These are phyloP conservation scores for Ypsolopha sequella DNA, from an alignment of 2,888 invertebrate genomes.

Conservation along the genomic window DNA sequence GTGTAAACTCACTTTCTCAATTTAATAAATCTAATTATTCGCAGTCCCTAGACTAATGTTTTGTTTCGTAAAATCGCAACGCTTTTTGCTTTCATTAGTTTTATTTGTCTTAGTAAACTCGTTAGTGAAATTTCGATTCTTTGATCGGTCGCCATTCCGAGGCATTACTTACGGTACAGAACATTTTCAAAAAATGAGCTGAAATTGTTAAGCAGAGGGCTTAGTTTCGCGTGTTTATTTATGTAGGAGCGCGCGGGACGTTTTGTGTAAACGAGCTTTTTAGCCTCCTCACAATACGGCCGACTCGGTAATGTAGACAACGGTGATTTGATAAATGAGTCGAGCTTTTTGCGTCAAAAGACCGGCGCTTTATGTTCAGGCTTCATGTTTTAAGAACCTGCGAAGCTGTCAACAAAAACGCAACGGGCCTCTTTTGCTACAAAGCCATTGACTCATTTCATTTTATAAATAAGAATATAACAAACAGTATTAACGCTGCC, in stretches of 20 bases:
- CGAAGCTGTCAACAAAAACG: slow-evolving; percentile 14
- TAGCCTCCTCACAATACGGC: slow-evolving; percentile 50
- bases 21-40: slow-evolving; percentile 17
- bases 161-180: not conserved
- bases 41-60: slow-evolving; percentile 26
- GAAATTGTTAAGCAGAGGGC: not conserved
- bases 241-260: slow-evolving; percentile 8
- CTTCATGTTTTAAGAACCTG: slow-evolving; percentile 12
- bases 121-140: slow-evolving; percentile 45
- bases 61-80: slow-evolving; percentile 36
- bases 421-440: slow-evolving; percentile 19
- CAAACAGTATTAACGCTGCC: not conserved
- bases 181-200: not conserved
- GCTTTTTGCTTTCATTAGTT: slow-evolving; percentile 47
- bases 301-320: slow-evolving; percentile 51
- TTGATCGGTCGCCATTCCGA: slow-evolving; percentile 22
- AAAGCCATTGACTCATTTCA: slow-evolving; percentile 22
- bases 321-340: slow-evolving; percentile 60
- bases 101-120: slow-evolving; percentile 51
- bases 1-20: slow-evolving; percentile 9
- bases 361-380: slow-evolving; percentile 34
- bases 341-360: slow-evolving; percentile 48
- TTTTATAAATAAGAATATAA: slow-evolving; percentile 18
- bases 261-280: slow-evolving; percentile 48
- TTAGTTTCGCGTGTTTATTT: slow-evolving; percentile 1